Conservation (phyloP, 2,888 invertebrate species). For the Coelinius sp. region DNA sequence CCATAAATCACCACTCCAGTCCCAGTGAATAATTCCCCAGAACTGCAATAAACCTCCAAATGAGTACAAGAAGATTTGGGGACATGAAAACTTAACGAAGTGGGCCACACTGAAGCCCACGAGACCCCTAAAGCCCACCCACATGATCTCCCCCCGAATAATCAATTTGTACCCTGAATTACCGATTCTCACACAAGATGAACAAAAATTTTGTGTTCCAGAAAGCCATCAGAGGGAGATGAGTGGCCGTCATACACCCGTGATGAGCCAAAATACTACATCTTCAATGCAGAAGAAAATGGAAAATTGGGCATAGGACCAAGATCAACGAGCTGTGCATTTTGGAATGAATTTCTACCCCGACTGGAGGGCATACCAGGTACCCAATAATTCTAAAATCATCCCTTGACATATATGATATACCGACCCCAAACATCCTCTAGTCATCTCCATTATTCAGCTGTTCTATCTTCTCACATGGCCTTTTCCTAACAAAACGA, state of each 20-base stretch:
- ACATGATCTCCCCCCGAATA: not conserved
- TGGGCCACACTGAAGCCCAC: not conserved
- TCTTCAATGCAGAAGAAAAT: conserved; percentile 86
- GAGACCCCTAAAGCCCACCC: not conserved
- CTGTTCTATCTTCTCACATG: not conserved
- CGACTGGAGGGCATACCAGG: conserved; percentile 84
- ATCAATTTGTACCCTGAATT: not conserved
- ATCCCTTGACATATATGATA: too few species aligned
- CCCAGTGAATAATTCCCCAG: not conserved
- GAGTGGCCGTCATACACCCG: conserved; percentile 92
- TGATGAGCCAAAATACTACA: conserved; percentile 89
- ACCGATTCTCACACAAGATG: not conserved
- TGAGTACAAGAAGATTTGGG: not conserved
- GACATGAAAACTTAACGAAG: not conserved
- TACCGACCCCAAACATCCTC: too few species aligned
- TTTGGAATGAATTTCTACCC: conserved; percentile 97
- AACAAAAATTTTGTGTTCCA: conserved; percentile 51
- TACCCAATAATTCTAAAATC: too few species aligned
- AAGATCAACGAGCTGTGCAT: conserved; percentile 90
- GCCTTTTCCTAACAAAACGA: not conserved
- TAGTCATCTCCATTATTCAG: not conserved
- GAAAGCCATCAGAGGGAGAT: conserved; percentile 74
- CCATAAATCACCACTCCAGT: not conserved
- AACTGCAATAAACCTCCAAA: not conserved
- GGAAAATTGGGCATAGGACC: conserved; percentile 80